phyloP scores from a whole-genome alignment of 2,797 vertebrate genomes.

The Poecilia picta region DNA sequence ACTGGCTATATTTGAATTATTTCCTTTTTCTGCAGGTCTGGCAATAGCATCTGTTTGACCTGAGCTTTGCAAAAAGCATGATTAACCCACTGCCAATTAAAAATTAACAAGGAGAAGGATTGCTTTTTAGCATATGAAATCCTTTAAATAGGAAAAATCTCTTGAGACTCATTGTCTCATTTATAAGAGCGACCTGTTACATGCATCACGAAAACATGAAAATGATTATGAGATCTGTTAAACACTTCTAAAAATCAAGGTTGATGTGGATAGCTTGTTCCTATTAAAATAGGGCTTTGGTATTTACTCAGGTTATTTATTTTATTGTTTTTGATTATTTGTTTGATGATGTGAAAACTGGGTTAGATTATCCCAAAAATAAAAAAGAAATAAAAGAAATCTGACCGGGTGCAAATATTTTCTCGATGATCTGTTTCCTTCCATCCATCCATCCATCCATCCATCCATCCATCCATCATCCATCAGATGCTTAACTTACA shows the following conservation, averaged over 20 bases:
- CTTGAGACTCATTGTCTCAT: too few relatives aligned
- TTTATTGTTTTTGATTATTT: not conserved
- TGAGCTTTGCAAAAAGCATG: not conserved
- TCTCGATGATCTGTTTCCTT: not conserved
- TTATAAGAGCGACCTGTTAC: too few relatives aligned
- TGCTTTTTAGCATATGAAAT: not conserved
- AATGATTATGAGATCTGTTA: too few relatives aligned
- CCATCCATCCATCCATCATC: too few relatives aligned
- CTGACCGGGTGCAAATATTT: not conserved
- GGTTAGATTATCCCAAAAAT: not conserved
- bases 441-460: rapidly evolving
- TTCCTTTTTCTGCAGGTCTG: not conserved
- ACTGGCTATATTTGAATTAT: not conserved
- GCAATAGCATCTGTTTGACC: not conserved
- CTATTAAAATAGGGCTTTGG: not conserved
- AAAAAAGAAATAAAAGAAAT: not conserved
- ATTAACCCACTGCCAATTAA: not conserved
- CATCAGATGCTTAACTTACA: not conserved
- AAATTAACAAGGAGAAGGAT: not conserved
- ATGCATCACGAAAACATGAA: not conserved
- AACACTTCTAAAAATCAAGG: not conserved
- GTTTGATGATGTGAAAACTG: not conserved
- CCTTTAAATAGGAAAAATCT: too few relatives aligned
- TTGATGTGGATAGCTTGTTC: not conserved
- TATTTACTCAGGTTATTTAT: not conserved